Evolutionary conservation across 2,888 invertebrate genomes (phyloP), one percentile per base, ranked within the genome.

Genomic region (Synergus japonicus): DNA sequence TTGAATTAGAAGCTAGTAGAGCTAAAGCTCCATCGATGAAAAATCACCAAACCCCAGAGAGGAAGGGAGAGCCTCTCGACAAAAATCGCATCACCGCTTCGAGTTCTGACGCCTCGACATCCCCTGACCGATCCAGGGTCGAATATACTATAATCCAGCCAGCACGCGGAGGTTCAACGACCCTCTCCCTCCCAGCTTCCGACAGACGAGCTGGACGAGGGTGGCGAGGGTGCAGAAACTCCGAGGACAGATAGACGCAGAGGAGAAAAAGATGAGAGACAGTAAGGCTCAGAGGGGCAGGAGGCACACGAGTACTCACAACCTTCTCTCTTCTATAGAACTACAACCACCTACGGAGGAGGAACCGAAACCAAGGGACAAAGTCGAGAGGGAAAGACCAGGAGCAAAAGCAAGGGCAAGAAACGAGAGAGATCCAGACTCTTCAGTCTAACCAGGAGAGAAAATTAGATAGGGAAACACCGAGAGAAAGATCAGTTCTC

Each of bases 121-220:
- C 82, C 86, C 86, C 82, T 83, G 81, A 81, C 85, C 83, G 83
- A 84, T 86, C 83, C 83, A 82, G 83, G 83, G 83, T 81, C 81
- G 83, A 83, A 81, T 81, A 81, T 79, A 81, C 82, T 79, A 82
- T 81, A 82, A 81, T 81, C 79, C 81, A 80, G 79, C 81, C 73
- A 37, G 41, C 54, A 73, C n/a, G 49, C 80, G 77, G 76, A 79
- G 78, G 83, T 83, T 83, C 83, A 85, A 86, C 85, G 85, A 85
- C 83, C 85, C 80, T 80, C 81, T 83, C 85, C 81, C 82, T 69
- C 87, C 88, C 87, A 86, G 87, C 85, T 84, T 86, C 86, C 78
- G 80, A 79, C 83, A 81, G 83, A 83, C 83, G 80, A 81, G 83
- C 83, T 80, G 79, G 79, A 78, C 76, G 81, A 79, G 83, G 81